A percentile compares a stretch with the other conserved stretches of the same genome.
Conservation (phyloP, 2,888 invertebrate genomes). For the Herminia tarsipennalis region DNA sequence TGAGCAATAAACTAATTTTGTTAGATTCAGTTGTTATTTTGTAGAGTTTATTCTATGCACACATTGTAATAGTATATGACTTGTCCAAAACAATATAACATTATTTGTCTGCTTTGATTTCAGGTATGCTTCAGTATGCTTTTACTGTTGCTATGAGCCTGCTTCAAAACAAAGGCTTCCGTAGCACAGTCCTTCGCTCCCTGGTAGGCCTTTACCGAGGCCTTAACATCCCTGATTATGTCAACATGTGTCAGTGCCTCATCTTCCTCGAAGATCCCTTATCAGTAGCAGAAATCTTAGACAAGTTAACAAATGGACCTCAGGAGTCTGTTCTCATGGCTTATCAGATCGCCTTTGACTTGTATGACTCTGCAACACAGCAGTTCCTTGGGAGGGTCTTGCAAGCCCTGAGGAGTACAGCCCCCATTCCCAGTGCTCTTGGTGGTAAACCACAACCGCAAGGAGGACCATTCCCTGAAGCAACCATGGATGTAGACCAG, state of each 20-base stretch:
- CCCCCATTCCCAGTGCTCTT: conserved; percentile 92
- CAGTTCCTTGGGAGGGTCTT: conserved; percentile 96
- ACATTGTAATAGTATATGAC: not conserved
- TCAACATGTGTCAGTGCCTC: conserved; percentile 99
- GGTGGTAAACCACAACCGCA: conserved; percentile 91
- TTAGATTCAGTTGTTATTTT: too few species aligned
- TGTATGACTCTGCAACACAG: conserved; percentile 99
- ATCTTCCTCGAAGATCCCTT: conserved; percentile 98
- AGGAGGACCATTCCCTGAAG: conserved; percentile 83
- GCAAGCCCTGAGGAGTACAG: conserved; percentile 92
- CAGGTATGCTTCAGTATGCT: conserved; percentile 96
- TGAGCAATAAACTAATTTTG: too few species aligned
- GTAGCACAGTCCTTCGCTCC: conserved; percentile 95
- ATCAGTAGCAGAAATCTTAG: conserved; percentile 96
- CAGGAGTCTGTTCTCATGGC: conserved; percentile 96
- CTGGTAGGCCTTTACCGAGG: conserved; percentile 96
- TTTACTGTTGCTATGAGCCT: conserved; percentile 98
- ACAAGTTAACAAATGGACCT: conserved; percentile 93
- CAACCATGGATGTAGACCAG: conserved; percentile 79
- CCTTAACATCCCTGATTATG: conserved; percentile 96
- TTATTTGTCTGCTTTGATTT: conserved; percentile 41
- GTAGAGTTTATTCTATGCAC: too few species aligned
- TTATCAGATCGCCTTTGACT: conserved; percentile 99
- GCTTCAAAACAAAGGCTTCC: conserved; percentile 96
- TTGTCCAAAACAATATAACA: not conserved